Base-by-base conservation (phyloP, 2,113 vertebrate genomes). In the Tapirus terrestris region DNA sequence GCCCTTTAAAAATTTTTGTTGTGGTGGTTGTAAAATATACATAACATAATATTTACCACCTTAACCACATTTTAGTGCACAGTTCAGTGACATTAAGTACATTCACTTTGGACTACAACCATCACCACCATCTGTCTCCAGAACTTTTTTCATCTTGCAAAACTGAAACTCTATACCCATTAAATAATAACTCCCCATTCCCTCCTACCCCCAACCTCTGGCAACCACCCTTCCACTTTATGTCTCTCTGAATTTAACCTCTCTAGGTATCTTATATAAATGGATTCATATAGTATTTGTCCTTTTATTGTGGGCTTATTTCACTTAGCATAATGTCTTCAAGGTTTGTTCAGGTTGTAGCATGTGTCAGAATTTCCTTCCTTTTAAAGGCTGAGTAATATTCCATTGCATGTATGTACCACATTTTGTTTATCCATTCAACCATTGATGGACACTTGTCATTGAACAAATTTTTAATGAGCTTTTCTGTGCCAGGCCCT, bases 11-110 rank as follows among this genome's bases (percentile, higher is more conserved):
- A 67, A 3, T 58, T 79, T 25, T 89, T 94, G 72, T 77, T 77
- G 83, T 77, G 36, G 6, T 91, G 13, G 12, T 72, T 18, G 25
- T 91, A 88, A 96, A 96, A 93, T 81, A 86, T n/a, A 63, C 11
- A 51, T 6, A 83, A 45, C 12, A 36, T 68, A 73, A 56, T 96
- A 75, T 68, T 61, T 60, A 80, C 20, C 27, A 58, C 29, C 48
- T 23, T 75, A 79, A 63, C 29, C 20, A 77, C 17, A 58, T 95
- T 53, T 58, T 60, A 89, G 75, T 12, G 23, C 60, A 48, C 16
- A 90, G 12, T 79, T 96, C 31, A 58, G 70, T 75, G 92, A 7
- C 29, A 94, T 16, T 65, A 83, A 79, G 6, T 39, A 60, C 29
- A 60, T 56, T 75, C 29, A 36, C 23, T 56, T 11, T 10, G 20